Conservation (phyloP, 2,888 invertebrate species). For the Athrips mouffetella region DNA sequence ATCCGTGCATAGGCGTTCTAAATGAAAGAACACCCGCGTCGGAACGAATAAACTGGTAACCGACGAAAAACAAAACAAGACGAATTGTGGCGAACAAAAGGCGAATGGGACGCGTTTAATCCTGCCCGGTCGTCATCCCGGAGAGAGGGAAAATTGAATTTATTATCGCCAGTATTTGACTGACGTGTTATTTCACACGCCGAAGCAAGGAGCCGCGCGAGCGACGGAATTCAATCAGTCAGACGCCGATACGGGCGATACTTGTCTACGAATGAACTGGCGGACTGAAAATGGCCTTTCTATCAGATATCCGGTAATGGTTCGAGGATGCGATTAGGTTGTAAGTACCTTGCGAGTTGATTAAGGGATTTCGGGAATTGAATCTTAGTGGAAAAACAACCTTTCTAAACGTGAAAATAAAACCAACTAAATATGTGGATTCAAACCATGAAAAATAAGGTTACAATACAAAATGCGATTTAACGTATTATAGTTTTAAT, state of each 20-base stretch:
- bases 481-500: no score
- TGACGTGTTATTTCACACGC: conserved; percentile 77
- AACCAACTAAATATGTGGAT: no score
- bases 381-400: no score
- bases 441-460: no score
- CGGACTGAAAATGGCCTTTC: conserved; percentile 59
- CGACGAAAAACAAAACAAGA: conserved; percentile 41
- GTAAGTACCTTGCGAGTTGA: conserved; percentile 4
- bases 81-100: conserved; percentile 69
- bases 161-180: conserved; percentile 76
- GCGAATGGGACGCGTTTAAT: conserved; percentile 70
- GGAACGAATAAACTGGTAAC: conserved; percentile 28
- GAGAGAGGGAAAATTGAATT: conserved; percentile 72
- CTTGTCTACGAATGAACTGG: conserved; percentile 47
- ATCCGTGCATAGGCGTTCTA: conserved; percentile 9
- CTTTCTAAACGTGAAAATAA: no score
- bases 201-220: conserved; percentile 48
- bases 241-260: conserved; percentile 50
- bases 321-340: conserved; percentile 2
- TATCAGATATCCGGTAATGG: conserved; percentile 34
- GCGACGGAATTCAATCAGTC: conserved; percentile 69
- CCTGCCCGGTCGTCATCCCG: conserved; percentile 69
- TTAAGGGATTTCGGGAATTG: background rate
- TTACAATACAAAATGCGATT: no score
- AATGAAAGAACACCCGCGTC: conserved; percentile 10